Conservation (phyloP, 2,113 vertebrate genomes). For the Nesoenas mayeri region DNA sequence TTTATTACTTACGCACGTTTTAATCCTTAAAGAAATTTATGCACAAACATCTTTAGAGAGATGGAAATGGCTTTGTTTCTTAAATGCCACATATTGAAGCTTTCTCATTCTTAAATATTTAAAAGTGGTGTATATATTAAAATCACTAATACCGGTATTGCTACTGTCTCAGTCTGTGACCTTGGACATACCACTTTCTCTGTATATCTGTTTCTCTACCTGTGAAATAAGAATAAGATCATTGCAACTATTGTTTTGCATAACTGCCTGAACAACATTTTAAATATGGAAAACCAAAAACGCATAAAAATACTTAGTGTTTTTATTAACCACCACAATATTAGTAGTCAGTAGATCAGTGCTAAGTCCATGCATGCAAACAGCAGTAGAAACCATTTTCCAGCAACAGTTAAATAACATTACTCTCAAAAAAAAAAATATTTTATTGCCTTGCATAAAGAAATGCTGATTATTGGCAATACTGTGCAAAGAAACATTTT, state of each 20-base stretch:
- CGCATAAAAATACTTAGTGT: neutral
- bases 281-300: neutral
- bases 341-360: neutral
- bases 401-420: neutral
- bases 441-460: neutral
- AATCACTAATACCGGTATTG: neutral
- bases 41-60: slow-evolving; percentile 17
- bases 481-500: neutral
- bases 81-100: neutral
- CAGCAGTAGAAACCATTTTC: neutral
- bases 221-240: neutral
- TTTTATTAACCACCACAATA: neutral
- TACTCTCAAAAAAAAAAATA: neutral
- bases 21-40: slow-evolving; percentile 33
- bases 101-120: neutral
- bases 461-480: neutral
- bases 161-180: accelerated
- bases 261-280: neutral
- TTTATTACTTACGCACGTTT: slow-evolving; percentile 21
- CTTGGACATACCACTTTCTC: neutral
- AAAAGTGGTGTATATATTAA: neutral
- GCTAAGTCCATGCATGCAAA: neutral
- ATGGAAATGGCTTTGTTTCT: slow-evolving; percentile 35
- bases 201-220: neutral
- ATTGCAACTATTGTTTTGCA: neutral